These are phyloP conservation scores for Polyergus mexicanus DNA, from an alignment of 1,140 invertebrate genomes.

Conservation along the genomic window DNA sequence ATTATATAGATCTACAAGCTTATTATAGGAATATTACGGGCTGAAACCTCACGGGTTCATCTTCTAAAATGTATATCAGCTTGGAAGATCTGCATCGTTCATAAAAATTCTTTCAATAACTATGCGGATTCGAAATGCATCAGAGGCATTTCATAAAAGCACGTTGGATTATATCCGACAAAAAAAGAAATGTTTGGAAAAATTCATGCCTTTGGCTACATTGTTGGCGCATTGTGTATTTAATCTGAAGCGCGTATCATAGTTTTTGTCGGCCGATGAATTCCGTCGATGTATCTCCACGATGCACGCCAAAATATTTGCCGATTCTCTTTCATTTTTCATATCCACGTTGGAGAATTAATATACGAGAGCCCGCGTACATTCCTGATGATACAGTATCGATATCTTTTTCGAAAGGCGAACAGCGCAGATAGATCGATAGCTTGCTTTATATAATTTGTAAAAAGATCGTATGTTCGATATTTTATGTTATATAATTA, in stretches of 20 bases:
- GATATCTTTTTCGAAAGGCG: constrained; percentile 48
- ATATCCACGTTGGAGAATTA: constrained; percentile 60
- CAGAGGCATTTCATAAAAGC: constrained; percentile 55
- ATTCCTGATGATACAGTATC: constrained; percentile 54
- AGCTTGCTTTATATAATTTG: constrained; percentile 40
- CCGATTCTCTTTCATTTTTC: constrained; percentile 71
- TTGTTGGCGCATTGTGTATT: constrained; percentile 57
- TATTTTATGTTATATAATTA: background rate
- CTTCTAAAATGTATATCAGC: constrained; percentile 3
- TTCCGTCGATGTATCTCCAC: constrained; percentile 11
- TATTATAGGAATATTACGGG: background rate
- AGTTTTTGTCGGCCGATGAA: constrained; percentile 52
- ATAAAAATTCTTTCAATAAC: constrained; percentile 37
- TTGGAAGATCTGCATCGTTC: background rate
- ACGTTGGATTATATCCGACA: constrained; percentile 43
- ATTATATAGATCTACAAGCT: background rate
- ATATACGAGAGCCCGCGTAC: constrained; percentile 53
- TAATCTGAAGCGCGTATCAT: constrained; percentile 59
- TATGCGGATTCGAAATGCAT: constrained; percentile 49
- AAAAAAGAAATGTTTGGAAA: constrained; percentile 55
- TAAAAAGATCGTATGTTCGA: background rate
- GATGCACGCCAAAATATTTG: constrained; percentile 39
- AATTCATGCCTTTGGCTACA: constrained; percentile 52
- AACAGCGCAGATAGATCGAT: constrained; percentile 22
- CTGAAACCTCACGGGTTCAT: constrained; percentile 2